Evolutionary conservation across 1,140 invertebrate species (phyloP).

Genomic region (Oedothorax gibbosus): DNA sequence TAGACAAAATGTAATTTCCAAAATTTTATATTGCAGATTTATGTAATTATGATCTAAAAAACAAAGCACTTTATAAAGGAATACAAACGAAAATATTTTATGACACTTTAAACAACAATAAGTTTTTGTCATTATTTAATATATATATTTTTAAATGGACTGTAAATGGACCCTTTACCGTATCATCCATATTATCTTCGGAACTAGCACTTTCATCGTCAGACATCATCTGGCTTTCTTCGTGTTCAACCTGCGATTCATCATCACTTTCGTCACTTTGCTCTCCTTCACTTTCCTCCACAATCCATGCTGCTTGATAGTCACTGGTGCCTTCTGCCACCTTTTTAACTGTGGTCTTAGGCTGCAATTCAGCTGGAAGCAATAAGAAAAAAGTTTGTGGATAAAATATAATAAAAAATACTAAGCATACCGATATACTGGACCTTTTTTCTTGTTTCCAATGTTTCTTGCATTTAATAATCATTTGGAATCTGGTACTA

Average conservation of each 20-base stretch:
- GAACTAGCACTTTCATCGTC: conserved; percentile 3
- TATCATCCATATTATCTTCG: conserved; percentile 15
- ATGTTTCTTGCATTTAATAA: too few species aligned
- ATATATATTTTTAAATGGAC: not conserved
- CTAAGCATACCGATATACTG: too few species aligned
- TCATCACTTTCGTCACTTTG: conserved; percentile 63
- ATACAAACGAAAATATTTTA: too few species aligned
- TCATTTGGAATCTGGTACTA: too few species aligned
- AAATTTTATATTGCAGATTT: too few species aligned
- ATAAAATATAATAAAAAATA: too few species aligned
- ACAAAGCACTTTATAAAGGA: too few species aligned
- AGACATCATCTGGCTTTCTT: not conserved
- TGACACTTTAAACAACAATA: too few species aligned
- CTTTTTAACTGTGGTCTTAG: conserved; percentile 78
- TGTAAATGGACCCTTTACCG: not conserved
- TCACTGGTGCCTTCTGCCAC: conserved; percentile 95
- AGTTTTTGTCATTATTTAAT: not conserved
- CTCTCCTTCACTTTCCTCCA: conserved; percentile 73
- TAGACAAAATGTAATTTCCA: too few species aligned
- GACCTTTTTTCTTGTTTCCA: too few species aligned
- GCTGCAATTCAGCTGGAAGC: conserved; percentile 16
- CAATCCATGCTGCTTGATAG: conserved; percentile 97
- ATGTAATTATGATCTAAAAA: too few species aligned
- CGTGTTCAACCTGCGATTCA: not conserved
- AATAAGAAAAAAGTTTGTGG: too few species aligned